These are phyloP conservation scores for Eristalis pertinax DNA, from an alignment of 2,888 invertebrate species.

Conservation along the genomic window DNA sequence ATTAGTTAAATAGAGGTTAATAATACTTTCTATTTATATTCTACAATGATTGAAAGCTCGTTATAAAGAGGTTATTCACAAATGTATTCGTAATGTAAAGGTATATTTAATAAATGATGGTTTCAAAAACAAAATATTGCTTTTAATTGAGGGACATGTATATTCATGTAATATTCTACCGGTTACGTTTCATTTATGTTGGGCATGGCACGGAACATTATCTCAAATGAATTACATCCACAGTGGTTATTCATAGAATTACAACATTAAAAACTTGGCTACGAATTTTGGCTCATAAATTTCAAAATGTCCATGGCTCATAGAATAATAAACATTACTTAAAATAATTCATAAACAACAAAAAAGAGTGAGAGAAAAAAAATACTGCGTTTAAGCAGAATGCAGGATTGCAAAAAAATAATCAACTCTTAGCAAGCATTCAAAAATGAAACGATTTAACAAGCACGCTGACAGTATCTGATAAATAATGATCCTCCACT, in stretches of 20 bases:
- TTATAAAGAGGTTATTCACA: no score
- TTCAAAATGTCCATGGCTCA: background rate
- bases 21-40: no score
- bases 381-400: no score
- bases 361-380: background rate
- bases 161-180: no score
- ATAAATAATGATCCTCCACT: constrained; percentile 37
- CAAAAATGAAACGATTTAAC: background rate
- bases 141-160: no score
- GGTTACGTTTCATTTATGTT: background rate
- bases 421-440: background rate
- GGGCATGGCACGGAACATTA: background rate
- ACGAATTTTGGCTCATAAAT: background rate
- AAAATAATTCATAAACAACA: background rate
- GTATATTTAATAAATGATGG: no score
- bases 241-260: background rate
- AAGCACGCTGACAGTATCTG: background rate
- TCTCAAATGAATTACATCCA: background rate
- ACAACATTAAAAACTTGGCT: background rate
- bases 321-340: background rate
- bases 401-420: background rate
- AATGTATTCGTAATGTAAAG: no score
- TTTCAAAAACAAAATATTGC: no score
- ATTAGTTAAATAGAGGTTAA: no score
- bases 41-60: no score